Conservation (phyloP, 2,888 invertebrate species). For the Stramonita haemastoma region DNA sequence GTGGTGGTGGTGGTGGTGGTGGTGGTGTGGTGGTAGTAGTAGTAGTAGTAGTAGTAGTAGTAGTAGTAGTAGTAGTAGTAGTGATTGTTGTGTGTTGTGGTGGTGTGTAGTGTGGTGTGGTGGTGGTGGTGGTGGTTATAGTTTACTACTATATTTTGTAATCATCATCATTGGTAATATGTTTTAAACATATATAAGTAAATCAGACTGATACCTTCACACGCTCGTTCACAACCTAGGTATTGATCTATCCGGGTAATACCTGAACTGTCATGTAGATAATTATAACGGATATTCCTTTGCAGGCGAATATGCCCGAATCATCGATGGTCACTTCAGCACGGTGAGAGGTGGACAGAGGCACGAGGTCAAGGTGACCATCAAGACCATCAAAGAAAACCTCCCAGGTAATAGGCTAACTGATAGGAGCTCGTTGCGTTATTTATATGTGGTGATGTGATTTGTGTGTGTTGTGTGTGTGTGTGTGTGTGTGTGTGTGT, state of each 20-base stretch:
- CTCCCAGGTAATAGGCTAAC: constrained; percentile 45
- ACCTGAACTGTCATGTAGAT: not conserved
- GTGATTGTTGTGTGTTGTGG: no score
- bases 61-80: no score
- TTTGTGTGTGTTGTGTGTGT: no score
- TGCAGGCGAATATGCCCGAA: constrained; percentile 32
- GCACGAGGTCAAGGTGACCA: constrained; percentile 47
- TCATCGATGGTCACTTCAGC: constrained; percentile 50
- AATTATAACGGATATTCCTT: no score
- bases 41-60: no score
- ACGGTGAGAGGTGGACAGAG: constrained; percentile 21
- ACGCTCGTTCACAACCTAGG: not conserved
- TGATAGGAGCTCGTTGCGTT: not conserved
- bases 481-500: not conserved
- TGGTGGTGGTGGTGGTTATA: no score
- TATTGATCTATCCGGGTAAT: not conserved
- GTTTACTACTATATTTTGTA: no score
- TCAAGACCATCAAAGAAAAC: constrained; percentile 49
- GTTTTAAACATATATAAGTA: not conserved
- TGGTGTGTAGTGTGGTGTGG: no score
- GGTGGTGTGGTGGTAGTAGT: no score
- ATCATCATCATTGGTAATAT: no score
- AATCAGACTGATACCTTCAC: not conserved
- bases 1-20: no score
- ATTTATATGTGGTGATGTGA: not conserved